Evolutionary conservation across 92 coral and sea anemone species (phyloP).

Genomic region (Epizoanthus fatuus): DNA sequence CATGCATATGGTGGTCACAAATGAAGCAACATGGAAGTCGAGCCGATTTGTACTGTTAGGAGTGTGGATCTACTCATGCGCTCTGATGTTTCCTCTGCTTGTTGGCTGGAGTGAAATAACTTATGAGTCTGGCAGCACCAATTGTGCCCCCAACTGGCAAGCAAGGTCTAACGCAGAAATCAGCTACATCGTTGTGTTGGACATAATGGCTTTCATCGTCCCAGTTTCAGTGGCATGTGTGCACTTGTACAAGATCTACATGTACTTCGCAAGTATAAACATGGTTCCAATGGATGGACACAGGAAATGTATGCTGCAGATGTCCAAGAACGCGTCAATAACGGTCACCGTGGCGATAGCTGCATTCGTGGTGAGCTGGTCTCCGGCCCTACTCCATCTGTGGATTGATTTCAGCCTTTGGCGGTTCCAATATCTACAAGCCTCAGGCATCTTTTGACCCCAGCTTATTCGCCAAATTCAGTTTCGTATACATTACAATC

Average conservation of each 20-base stretch:
- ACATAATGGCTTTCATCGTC: not conserved
- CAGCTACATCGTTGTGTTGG: not conserved
- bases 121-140: not conserved
- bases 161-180: not conserved
- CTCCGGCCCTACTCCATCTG: conserved; percentile 16
- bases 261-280: not conserved
- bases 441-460: not conserved
- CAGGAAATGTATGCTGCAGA: not conserved
- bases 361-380: conserved; percentile 7
- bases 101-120: conserved; percentile 17
- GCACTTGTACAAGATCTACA: conserved; percentile 16
- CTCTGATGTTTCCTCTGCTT: conserved; percentile 1
- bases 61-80: conserved; percentile 17
- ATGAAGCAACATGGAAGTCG: not conserved
- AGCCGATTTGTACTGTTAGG: not conserved
- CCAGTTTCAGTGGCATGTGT: conserved; percentile 10
- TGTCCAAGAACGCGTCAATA: not conserved
- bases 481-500: conserved; percentile 5
- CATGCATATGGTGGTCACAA: not conserved
- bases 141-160: conserved; percentile 23
- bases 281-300: not conserved
- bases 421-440: not conserved
- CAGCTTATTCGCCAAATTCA: not conserved
- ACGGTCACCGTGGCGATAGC: conserved; percentile 17
- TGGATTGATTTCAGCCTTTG: conserved; percentile 7